phyloP scores from a whole-genome alignment of 1,140 invertebrate genomes.

The Trachymyrmex septentrionalis region DNA sequence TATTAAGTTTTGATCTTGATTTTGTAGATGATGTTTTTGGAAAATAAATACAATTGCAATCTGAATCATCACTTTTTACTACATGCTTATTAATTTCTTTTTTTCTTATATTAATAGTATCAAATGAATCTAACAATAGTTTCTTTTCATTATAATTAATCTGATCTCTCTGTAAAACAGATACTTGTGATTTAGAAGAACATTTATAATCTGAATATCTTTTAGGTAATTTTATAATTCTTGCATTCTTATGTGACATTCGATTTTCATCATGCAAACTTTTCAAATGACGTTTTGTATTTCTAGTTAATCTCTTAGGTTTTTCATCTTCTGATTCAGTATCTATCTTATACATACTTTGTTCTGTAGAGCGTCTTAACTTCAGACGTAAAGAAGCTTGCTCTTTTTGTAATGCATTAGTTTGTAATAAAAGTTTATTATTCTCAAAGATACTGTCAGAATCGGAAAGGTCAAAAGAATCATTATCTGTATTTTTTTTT shows the following conservation, averaged over 20 bases:
- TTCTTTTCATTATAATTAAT: conserved; percentile 57
- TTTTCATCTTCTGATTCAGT: conserved; percentile 46
- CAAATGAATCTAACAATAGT: conserved; percentile 13
- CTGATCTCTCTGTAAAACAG: conserved; percentile 20
- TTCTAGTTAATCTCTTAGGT: conserved; percentile 12
- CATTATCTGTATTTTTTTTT: neutral
- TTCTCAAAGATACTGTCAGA: neutral
- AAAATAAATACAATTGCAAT: conserved; percentile 14
- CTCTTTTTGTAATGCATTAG: conserved; percentile 15
- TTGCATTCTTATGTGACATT: neutral
- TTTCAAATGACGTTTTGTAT: neutral
- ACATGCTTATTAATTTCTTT: neutral
- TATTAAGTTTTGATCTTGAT: conserved; percentile 21
- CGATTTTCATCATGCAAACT: conserved; percentile 28
- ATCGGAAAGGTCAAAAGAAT: conserved; percentile 1
- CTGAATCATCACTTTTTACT: conserved; percentile 3
- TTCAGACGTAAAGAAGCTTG: conserved; percentile 66
- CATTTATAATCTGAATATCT: conserved; percentile 52
- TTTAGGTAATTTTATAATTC: conserved; percentile 44
- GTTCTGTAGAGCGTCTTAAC: conserved; percentile 74
- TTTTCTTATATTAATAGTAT: neutral
- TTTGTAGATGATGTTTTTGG: conserved; percentile 6
- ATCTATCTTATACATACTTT: conserved; percentile 77
- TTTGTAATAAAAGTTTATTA: neutral
- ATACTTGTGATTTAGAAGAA: neutral